A percentile compares a stretch with the other conserved stretches of the same genome.
Evolutionary conservation across 2,888 invertebrate genomes (phyloP).

Genomic region (Bombylius major): DNA sequence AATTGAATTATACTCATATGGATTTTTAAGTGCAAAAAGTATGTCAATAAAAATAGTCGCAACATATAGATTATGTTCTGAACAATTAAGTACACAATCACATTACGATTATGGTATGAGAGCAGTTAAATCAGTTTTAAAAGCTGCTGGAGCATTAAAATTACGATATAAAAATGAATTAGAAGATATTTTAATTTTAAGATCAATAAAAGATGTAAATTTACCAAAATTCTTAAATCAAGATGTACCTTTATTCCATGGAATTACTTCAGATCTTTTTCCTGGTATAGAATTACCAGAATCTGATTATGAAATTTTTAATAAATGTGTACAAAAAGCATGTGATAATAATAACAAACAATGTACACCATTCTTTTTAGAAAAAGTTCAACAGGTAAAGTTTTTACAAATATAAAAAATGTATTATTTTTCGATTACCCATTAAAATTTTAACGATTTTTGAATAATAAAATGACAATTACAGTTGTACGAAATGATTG

Average conservation of each 20-base stretch:
- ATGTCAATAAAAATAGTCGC: conserved; percentile 89
- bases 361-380: conserved; percentile 71
- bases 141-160: conserved; percentile 84
- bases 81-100: conserved; percentile 83
- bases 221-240: conserved; percentile 84
- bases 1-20: conserved; percentile 85
- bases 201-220: conserved; percentile 90
- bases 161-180: conserved; percentile 75
- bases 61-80: conserved; percentile 84
- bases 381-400: conserved; percentile 55
- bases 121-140: conserved; percentile 85
- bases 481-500: conserved; percentile 89
- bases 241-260: conserved; percentile 81
- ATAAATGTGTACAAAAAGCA: conserved; percentile 47
- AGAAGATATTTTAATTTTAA: conserved; percentile 73
- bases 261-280: conserved; percentile 88
- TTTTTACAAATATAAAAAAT: background rate
- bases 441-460: too few relatives aligned
- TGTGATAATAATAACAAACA: conserved; percentile 67
- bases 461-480: conserved; percentile 14
- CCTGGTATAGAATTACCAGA: conserved; percentile 69
- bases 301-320: conserved; percentile 65
- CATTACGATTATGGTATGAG: conserved; percentile 97
- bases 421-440: too few relatives aligned
- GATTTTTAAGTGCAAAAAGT: conserved; percentile 78